phyloP scores from a whole-genome alignment of 2,888 invertebrate species.

The Sthenelais limicola region DNA sequence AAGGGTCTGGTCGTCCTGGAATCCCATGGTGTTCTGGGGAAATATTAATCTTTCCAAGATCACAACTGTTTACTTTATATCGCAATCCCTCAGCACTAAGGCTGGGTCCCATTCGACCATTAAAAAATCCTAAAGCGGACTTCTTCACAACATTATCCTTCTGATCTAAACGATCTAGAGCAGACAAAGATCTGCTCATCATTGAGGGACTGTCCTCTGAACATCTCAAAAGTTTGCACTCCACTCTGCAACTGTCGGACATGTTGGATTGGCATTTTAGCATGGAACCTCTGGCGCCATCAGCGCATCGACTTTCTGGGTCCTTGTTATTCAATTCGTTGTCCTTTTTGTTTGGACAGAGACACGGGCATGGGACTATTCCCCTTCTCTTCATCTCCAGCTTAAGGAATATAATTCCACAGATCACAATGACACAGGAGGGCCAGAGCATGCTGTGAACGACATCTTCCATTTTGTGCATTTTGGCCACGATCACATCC shows the following conservation, averaged over 20 bases:
- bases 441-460: constrained; percentile 56
- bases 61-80: not conserved
- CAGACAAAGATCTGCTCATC: constrained; percentile 34
- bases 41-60: no score
- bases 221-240: constrained; percentile 36
- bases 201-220: not conserved
- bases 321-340: no score
- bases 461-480: constrained; percentile 75
- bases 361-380: constrained; percentile 45
- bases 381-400: constrained; percentile 51
- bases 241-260: constrained; percentile 6
- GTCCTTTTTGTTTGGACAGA: no score
- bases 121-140: not conserved
- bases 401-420: constrained; percentile 50
- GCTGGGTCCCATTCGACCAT: constrained; percentile 24
- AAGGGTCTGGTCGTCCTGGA: constrained; percentile 4
- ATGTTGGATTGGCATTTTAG: constrained; percentile 17
- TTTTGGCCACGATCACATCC: constrained; percentile 92
- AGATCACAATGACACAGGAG: constrained; percentile 51
- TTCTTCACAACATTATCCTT: not conserved
- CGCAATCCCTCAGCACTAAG: constrained; percentile 17
- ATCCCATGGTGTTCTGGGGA: no score
- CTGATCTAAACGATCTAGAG: constrained; percentile 16
- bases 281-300: no score
- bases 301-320: no score